Evolutionary conservation across 2,888 invertebrate species (phyloP).

Genomic region (Baronia brevicornis): DNA sequence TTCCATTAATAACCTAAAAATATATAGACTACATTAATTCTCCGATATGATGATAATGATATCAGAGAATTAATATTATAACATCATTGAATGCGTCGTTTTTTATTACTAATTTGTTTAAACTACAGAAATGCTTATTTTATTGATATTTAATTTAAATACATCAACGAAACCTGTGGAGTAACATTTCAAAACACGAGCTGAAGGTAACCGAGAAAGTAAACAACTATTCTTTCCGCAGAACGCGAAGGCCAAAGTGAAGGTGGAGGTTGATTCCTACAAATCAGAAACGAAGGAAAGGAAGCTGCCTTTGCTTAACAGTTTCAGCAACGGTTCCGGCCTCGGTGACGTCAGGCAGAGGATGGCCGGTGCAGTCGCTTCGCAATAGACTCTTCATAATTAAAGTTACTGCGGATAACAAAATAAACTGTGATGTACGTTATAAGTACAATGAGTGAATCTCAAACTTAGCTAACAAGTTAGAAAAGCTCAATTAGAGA

Average conservation of each 20-base stretch:
- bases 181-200: neutral
- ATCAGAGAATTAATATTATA: too few species aligned
- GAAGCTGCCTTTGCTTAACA: slow-evolving; percentile 54
- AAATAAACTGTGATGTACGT: too few species aligned
- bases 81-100: too few species aligned
- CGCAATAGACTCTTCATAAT: slow-evolving; percentile 42
- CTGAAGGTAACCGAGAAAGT: slow-evolving; percentile 24
- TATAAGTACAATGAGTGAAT: neutral
- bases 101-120: too few species aligned
- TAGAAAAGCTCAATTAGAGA: too few species aligned
- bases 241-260: slow-evolving; percentile 39
- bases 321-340: slow-evolving; percentile 58
- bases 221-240: slow-evolving; percentile 18
- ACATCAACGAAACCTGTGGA: neutral
- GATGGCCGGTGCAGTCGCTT: slow-evolving; percentile 64
- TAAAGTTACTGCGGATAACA: too few species aligned
- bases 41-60: too few species aligned
- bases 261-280: slow-evolving; percentile 33
- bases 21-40: too few species aligned
- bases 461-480: too few species aligned
- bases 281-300: slow-evolving; percentile 46
- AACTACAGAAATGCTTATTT: neutral
- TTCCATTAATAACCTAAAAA: too few species aligned
- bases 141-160: neutral
- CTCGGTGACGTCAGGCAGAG: slow-evolving; percentile 60